These are phyloP conservation scores for Apocrypta bakeri DNA, from an alignment of 1,140 invertebrate species.

Conservation along the genomic window DNA sequence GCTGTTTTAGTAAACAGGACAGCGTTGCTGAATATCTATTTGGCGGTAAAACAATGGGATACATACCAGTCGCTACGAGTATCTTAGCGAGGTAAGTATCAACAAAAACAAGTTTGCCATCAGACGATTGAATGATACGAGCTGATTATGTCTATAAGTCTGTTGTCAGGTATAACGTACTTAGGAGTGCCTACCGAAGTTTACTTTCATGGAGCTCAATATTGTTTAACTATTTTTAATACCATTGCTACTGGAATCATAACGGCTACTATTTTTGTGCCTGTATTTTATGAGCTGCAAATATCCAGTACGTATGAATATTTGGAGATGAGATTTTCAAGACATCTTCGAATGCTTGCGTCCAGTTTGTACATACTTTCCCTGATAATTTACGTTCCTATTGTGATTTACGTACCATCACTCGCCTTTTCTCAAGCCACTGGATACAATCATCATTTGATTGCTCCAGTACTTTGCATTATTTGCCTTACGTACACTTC, in stretches of 20 bases:
- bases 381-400: conserved; percentile 74
- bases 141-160: conserved; percentile 60
- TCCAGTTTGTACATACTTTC: conserved; percentile 81
- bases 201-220: conserved; percentile 83
- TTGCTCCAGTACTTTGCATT: conserved; percentile 81
- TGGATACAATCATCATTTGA: conserved; percentile 78
- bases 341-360: conserved; percentile 77
- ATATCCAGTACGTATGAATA: conserved; percentile 89
- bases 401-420: conserved; percentile 79
- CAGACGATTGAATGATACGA: too few species aligned
- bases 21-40: conserved; percentile 86
- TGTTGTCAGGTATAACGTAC: conserved; percentile 21
- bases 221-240: conserved; percentile 73
- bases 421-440: conserved; percentile 80
- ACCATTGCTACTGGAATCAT: background rate
- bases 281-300: conserved; percentile 85
- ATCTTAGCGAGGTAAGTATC: conserved; percentile 80
- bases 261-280: conserved; percentile 10
- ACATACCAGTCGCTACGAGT: conserved; percentile 88
- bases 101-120: conserved; percentile 34
- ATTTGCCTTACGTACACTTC: conserved; percentile 88
- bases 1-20: conserved; percentile 85
- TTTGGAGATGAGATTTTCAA: conserved; percentile 80
- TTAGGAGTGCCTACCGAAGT: conserved; percentile 72
- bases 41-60: conserved; percentile 86